Conservation (phyloP, 2,888 invertebrate genomes). For the Drosophila anomelani region DNA sequence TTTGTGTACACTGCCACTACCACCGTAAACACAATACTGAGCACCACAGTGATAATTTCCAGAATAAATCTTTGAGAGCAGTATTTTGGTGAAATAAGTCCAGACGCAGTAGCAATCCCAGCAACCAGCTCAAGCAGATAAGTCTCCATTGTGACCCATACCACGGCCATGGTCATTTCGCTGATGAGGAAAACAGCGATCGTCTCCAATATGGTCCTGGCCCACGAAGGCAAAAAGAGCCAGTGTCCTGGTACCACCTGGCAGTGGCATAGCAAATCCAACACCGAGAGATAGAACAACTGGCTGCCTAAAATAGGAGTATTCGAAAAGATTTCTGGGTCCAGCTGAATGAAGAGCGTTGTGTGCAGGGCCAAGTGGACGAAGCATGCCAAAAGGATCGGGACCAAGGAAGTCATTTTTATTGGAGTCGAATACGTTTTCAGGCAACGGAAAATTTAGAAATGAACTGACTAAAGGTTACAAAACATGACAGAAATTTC, state of each 20-base stretch:
- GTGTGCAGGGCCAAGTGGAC: constrained; percentile 30
- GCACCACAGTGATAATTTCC: neutral
- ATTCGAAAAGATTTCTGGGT: neutral
- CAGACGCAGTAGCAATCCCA: neutral
- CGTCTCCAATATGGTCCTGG: constrained; percentile 21
- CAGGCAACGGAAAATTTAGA: neutral
- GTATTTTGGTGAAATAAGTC: neutral
- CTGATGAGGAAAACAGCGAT: constrained; percentile 10
- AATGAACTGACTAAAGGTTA: neutral
- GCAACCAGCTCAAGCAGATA: neutral
- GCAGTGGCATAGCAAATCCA: constrained; percentile 25
- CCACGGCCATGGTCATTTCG: constrained; percentile 9
- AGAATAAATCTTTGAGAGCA: neutral
- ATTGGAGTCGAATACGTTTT: neutral
- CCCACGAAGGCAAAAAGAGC: neutral
- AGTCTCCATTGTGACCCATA: constrained; percentile 11
- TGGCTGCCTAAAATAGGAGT: constrained; percentile 3
- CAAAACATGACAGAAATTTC: neutral
- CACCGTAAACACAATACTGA: neutral
- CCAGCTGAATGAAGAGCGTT: constrained; percentile 30
- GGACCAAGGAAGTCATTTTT: constrained; percentile 1
- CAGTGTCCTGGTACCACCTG: constrained; percentile 18
- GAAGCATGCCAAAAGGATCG: constrained; percentile 17
- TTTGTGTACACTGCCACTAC: constrained; percentile 7
- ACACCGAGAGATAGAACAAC: constrained; percentile 38